A percentile compares a stretch with the other conserved stretches of the same genome.
These are phyloP conservation scores for Plutomurus gul DNA, from an alignment of 1,140 invertebrate species.

Conservation along the genomic window DNA sequence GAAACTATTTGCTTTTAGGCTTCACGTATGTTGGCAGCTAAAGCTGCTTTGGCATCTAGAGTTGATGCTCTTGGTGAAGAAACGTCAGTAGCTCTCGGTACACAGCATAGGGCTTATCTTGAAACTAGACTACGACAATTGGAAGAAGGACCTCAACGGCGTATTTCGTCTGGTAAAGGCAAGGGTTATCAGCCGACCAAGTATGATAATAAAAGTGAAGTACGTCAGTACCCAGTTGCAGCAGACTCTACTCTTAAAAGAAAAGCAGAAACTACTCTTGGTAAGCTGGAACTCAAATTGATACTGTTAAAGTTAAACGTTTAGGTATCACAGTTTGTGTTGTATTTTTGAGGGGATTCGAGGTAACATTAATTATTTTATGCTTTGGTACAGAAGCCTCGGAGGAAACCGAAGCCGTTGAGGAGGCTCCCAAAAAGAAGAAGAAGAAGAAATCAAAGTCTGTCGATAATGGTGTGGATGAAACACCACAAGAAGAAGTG, in stretches of 20 bases:
- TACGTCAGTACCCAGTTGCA: slow-evolving; percentile 60
- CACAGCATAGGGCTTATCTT: slow-evolving; percentile 84
- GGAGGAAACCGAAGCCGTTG: slow-evolving; percentile 35
- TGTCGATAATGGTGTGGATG: slow-evolving; percentile 47
- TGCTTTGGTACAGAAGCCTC: not conserved
- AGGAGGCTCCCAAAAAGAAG: slow-evolving; percentile 13
- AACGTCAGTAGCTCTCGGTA: slow-evolving; percentile 73
- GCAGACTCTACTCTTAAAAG: slow-evolving; percentile 60
- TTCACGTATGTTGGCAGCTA: slow-evolving; percentile 95
- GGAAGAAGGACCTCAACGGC: slow-evolving; percentile 81
- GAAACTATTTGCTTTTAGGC: slow-evolving; percentile 65
- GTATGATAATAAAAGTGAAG: slow-evolving; percentile 63
- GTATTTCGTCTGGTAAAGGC: slow-evolving; percentile 72
- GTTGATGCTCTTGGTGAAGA: slow-evolving; percentile 96
- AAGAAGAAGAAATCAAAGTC: slow-evolving; percentile 35
- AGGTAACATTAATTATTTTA: too few relatives aligned
- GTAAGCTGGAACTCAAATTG: not conserved
- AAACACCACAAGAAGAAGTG: slow-evolving; percentile 44
- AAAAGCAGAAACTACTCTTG: slow-evolving; percentile 54
- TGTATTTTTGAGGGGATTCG: too few relatives aligned
- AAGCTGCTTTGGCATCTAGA: slow-evolving; percentile 87
- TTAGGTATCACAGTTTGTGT: too few relatives aligned
- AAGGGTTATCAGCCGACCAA: slow-evolving; percentile 60
- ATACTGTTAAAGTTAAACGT: not conserved
- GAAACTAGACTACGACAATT: slow-evolving; percentile 75